Conservation (phyloP, 2,888 invertebrate genomes). For the Cremastinae sp. region DNA sequence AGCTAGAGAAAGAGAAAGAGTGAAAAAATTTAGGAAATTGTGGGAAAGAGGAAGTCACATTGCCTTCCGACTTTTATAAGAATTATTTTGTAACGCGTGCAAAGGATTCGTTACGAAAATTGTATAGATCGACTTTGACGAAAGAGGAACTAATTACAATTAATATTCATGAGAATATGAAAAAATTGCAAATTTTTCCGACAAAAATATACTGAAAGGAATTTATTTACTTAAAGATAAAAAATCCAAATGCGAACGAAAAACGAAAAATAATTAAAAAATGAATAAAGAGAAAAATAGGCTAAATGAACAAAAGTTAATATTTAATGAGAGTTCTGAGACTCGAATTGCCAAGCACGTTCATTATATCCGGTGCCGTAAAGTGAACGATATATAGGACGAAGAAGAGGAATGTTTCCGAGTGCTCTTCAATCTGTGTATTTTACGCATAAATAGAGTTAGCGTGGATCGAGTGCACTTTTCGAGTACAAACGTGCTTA, state of each 20-base stretch:
- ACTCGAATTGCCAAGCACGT: slow-evolving; percentile 25
- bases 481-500: slow-evolving; percentile 36
- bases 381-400: slow-evolving; percentile 20
- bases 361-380: slow-evolving; percentile 33
- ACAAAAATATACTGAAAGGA: too few relatives aligned
- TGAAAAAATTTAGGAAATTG: slow-evolving; percentile 36
- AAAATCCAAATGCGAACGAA: not conserved
- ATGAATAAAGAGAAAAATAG: not conserved
- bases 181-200: too few relatives aligned
- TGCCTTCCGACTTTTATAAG: slow-evolving; percentile 26
- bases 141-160: too few relatives aligned
- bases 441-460: not conserved
- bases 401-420: slow-evolving; percentile 1
- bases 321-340: slow-evolving; percentile 9
- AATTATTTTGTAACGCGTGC: not conserved
- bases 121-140: not conserved
- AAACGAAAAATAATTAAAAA: not conserved
- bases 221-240: too few relatives aligned
- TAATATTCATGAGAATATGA: too few relatives aligned
- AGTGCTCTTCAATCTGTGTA: slow-evolving; percentile 29
- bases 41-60: slow-evolving; percentile 17
- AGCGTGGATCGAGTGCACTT: slow-evolving; percentile 6
- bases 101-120: not conserved
- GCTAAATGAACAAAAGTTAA: slow-evolving; percentile 1
- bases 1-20: not conserved